Conservation (phyloP, 2,113 vertebrate species). For the Hippopotamus amphibius region DNA sequence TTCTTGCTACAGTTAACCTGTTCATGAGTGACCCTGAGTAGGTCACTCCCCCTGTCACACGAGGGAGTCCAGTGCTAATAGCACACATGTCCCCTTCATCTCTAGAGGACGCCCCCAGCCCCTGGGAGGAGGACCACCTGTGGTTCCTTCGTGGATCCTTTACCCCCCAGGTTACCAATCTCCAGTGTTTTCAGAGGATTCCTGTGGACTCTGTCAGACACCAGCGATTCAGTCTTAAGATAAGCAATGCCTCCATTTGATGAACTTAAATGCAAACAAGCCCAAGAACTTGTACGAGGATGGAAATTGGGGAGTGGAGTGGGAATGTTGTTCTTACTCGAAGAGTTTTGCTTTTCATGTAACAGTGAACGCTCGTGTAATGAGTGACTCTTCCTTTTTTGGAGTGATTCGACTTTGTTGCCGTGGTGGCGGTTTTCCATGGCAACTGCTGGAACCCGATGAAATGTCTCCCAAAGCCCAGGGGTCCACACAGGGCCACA, state of each 20-base stretch:
- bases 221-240: background rate
- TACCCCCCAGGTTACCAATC: too few species aligned
- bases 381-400: background rate
- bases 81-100: background rate
- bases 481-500: constrained; percentile 9
- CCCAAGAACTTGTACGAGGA: background rate
- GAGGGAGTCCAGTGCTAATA: accelerated
- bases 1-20: background rate
- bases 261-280: background rate
- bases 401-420: constrained; percentile 16
- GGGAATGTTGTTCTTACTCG: background rate
- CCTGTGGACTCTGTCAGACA: background rate
- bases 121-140: background rate
- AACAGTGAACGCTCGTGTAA: background rate
- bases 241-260: background rate
- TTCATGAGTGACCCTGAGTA: background rate
- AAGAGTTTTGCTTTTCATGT: background rate
- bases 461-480: constrained; percentile 30
- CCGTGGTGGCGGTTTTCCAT: background rate
- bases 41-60: background rate
- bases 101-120: background rate
- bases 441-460: constrained; percentile 24
- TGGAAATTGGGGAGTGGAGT: background rate
- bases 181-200: background rate
- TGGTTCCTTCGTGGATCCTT: background rate